phyloP scores from a whole-genome alignment of 2,113 vertebrate species.

The Cyphomyrus plagiostoma region DNA sequence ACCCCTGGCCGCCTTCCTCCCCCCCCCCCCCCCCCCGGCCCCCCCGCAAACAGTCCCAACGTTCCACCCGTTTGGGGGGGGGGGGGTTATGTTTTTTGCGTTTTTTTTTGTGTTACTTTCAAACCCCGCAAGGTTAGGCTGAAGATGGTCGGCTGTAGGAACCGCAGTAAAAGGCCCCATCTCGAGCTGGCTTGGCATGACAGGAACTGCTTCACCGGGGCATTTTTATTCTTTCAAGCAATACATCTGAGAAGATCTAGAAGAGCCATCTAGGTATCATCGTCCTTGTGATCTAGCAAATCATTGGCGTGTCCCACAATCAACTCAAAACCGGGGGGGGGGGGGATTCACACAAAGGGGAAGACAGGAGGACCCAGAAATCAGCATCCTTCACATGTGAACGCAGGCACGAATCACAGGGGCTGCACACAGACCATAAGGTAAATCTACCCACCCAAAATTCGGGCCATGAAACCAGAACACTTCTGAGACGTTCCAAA shows the following conservation, averaged over 20 bases:
- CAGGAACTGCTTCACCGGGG: background rate
- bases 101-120: background rate
- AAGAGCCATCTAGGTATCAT: conserved; percentile 16
- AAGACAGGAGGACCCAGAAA: background rate
- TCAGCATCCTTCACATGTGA: background rate
- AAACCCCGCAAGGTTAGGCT: background rate
- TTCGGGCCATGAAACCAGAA: background rate
- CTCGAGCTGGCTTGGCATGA: background rate
- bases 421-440: background rate
- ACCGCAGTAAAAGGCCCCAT: background rate
- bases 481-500: no score
- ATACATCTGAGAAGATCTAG: conserved; percentile 30
- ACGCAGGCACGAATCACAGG: background rate
- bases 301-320: background rate
- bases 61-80: background rate
- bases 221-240: conserved; percentile 12
- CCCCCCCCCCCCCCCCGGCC: no score
- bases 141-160: background rate
- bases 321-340: background rate
- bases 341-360: background rate
- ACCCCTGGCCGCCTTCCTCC: no score
- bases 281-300: background rate
- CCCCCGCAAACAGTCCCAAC: background rate
- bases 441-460: background rate
- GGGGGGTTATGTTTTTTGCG: background rate